Base-by-base conservation (phyloP, 2,797 vertebrate genomes). In the Pelochelys cantorii region DNA sequence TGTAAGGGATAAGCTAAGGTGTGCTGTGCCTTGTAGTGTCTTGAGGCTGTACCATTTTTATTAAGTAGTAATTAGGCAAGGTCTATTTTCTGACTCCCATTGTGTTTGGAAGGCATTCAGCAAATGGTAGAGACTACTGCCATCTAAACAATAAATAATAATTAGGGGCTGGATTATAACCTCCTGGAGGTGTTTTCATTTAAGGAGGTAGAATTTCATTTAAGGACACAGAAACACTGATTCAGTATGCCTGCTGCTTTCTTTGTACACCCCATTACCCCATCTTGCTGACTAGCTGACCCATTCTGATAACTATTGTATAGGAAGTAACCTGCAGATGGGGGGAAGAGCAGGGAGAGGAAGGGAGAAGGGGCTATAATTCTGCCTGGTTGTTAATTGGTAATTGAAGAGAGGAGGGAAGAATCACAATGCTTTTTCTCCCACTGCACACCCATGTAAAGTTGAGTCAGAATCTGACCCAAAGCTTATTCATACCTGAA, bases 111-210 rank as follows among this genome's bases (percentile, higher is more conserved):
- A 88, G 62, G 53, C 54, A 34, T 18, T 85, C 83, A 68, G 78
- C 5, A 78, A 37, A 22, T 68, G 18, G 65, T 5, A 68, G 65
- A 34, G 17, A 22, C 31, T 81, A 90, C 27, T 22, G 2, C 55
- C n/a, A 75, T 81, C 81, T 53, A 31, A 83, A 68, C 15, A 90
- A 86, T 37, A 83, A 91, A 71, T 54, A 84, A 31, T 60, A 80
- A 68, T 18, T 68, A 80, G 3, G 53, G 18, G 0, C 7, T 56
- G 8, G 77, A 53, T 53, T 84, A 34, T 5, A 13, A 83, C 79
- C 48, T 62, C 62, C 29, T 23, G n/a, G 71, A 20, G 83, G 62
- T 60, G 15, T 75, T 85, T 87, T 77, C 52, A 75, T 34, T 85
- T 37, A 48, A n/a, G 81, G 31, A 52, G 53, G 31, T 0, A 79